phyloP scores from a whole-genome alignment of 2,888 invertebrate species.

The Melinaea menophilus region DNA sequence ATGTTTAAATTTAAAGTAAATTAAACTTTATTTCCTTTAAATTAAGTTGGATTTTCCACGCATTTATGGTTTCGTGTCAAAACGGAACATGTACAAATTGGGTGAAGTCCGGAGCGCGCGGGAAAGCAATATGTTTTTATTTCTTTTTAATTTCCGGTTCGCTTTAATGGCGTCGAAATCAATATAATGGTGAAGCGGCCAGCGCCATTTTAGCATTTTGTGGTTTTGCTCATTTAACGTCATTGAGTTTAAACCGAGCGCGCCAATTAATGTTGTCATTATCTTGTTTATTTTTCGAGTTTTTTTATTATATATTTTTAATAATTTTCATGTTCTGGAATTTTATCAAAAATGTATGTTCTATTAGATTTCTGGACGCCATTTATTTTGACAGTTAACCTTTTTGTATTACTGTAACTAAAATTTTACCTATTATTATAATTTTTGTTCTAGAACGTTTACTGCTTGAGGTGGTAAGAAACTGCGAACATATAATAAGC shows the following conservation, averaged over 20 bases:
- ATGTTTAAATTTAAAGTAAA: constrained; percentile 17
- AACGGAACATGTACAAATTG: constrained; percentile 73
- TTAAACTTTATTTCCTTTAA: constrained; percentile 19
- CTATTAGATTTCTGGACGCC: too few species aligned
- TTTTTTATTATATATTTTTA: constrained; percentile 33
- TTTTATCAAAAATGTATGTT: too few species aligned
- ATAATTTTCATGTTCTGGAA: neutral
- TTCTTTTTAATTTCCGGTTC: constrained; percentile 77
- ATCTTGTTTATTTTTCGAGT: constrained; percentile 41
- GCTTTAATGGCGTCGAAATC: constrained; percentile 77
- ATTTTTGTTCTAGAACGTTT: too few species aligned
- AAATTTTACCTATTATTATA: too few species aligned
- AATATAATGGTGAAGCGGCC: constrained; percentile 72
- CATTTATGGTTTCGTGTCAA: constrained; percentile 37
- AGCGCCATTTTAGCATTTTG: constrained; percentile 71
- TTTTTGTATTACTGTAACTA: too few species aligned
- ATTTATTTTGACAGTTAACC: too few species aligned
- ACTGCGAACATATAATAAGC: neutral
- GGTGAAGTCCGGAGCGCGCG: constrained; percentile 71
- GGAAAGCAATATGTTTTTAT: constrained; percentile 77
- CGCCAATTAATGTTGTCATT: constrained; percentile 57
- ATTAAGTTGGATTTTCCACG: constrained; percentile 27
- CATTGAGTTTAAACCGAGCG: constrained; percentile 52
- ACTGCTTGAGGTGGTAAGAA: too few species aligned
- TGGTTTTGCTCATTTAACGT: constrained; percentile 73